Evolutionary conservation across 1,140 invertebrate genomes (phyloP), one percentile per base, ranked within the genome.

Genomic region (Paracyclopina nana): DNA sequence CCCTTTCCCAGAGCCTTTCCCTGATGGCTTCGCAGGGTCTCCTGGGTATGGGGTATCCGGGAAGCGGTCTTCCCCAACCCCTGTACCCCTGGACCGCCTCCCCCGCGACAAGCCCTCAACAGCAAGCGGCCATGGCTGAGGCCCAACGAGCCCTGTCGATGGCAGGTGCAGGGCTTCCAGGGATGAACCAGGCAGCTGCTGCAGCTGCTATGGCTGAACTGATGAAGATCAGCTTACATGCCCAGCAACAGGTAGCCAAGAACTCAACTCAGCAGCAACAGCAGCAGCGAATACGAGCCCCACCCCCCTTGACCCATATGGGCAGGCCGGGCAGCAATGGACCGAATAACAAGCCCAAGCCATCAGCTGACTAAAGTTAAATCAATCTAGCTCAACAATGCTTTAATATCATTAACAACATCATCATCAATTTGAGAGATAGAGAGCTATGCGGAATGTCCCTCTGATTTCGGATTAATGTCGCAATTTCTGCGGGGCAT

Each of bases 231-330:
- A n/a, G n/a, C n/a, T n/a, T n/a, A n/a, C n/a, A n/a, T n/a, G n/a
- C n/a, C n/a, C n/a, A n/a, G n/a, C n/a, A n/a, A n/a, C n/a, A n/a
- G n/a, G n/a, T n/a, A n/a, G n/a, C n/a, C n/a, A n/a, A n/a, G n/a
- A n/a, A n/a, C n/a, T n/a, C n/a, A n/a, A n/a, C n/a, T 38, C n/a
- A 38, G 3, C 34, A 38, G 20, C 34, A 38, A 16, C 34, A 38
- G 34, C 34, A 38, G 20, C 34, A 38, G 8, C 4, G 45, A 6
- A 48, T 48, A 16, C 45, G 45, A 14, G 45, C 45, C 8, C 45
- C 45, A 9, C 45, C 45, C 14, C 45, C 45, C 22, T 18, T 48
- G 6, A 48, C 45, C 14, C 45, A 48, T 18, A 48, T 48, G 45
- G 45, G 45, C 20, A n/a, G 34, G 20, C 34, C 34, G 14, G 34